Base-by-base conservation (phyloP, 1,140 invertebrate species). In the Leptinotarsa lineolata region DNA sequence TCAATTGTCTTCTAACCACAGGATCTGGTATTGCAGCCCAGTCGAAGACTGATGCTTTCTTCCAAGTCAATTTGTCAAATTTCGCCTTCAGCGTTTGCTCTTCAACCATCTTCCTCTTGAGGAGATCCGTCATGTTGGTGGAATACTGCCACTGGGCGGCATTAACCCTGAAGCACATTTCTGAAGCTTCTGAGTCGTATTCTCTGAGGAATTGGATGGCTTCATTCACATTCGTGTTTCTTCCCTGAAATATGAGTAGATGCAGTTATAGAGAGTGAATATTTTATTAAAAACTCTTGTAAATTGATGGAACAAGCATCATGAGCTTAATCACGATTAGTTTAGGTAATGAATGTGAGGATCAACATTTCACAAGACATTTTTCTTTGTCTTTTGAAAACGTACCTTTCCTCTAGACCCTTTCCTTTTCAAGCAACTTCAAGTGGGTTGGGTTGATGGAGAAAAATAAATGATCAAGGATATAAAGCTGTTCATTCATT, bases 91-190 rank as follows among this genome's bases (percentile, higher is more conserved):
- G 79, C 6, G 88, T 87, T 83, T 93, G 89, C 70, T 91, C 89
- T 64, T 92, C 91, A 3, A 90, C 88, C 92, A 93, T 93, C 78
- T 88, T 86, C 15, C 90, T 86, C 30, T 89, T 88, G 83, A 93
- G 94, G 30, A 80, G 79, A 70, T 92, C 91, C 0, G 92, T 94
- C 60, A 94, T 90, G 81, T 95, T 95, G 5, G 92, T 94, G 12
- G 90, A 90, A 76, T 92, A 95, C 72, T 88, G 88, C 93, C 93
- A 95, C 76, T 92, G 91, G 0, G 91, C 88, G 63, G 86, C 88
- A 72, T 88, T 91, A 2, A 92, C 89, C 77, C 87, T 88, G 74
- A 77, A 92, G 78, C 92, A 94, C 86, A 92, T 90, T n/a, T 86
- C 85, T 1, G 90, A 88, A 2, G 91, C 92, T 83, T 92, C 91